Conservation (phyloP, 2,113 vertebrate genomes). For the Tachycineta bicolor region DNA sequence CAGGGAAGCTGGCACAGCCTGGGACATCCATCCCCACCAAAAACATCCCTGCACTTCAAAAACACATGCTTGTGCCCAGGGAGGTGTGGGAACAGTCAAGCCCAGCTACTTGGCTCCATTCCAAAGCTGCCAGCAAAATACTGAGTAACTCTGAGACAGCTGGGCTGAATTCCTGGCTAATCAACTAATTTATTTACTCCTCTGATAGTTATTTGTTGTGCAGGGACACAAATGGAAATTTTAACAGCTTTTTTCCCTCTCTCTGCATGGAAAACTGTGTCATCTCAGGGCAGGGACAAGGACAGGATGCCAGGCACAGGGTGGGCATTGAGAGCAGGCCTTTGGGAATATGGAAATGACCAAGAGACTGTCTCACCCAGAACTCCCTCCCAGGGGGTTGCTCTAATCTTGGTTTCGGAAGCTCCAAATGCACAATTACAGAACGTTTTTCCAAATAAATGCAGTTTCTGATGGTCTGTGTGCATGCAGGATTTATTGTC, state of each 20-base stretch:
- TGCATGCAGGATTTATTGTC: not conserved
- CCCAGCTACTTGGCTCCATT: not conserved
- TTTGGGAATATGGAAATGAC: not conserved
- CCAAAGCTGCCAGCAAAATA: not conserved
- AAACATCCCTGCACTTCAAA: not conserved
- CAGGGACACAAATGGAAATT: not conserved
- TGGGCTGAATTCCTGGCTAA: not conserved
- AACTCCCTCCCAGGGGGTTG: fast-evolving
- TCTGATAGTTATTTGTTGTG: not conserved
- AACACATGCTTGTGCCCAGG: not conserved
- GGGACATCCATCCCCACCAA: not conserved
- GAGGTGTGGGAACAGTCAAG: not conserved
- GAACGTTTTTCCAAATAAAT: not conserved
- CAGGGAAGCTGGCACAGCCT: not conserved
- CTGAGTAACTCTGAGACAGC: conserved; percentile 4
- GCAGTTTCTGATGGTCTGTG: not conserved
- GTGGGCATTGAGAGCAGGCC: not conserved
- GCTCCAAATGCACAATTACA: not conserved
- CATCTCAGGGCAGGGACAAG: not conserved
- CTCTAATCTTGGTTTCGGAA: not conserved
- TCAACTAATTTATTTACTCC: conserved; percentile 9
- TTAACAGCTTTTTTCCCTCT: not conserved
- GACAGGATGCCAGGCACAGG: not conserved
- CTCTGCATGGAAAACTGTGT: not conserved
- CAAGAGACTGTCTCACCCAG: not conserved